Percentiles rank a stretch among this genome's conserved stretches.
phyloP scores from a whole-genome alignment of 2,797 vertebrate species.

The Squalus acanthias region DNA sequence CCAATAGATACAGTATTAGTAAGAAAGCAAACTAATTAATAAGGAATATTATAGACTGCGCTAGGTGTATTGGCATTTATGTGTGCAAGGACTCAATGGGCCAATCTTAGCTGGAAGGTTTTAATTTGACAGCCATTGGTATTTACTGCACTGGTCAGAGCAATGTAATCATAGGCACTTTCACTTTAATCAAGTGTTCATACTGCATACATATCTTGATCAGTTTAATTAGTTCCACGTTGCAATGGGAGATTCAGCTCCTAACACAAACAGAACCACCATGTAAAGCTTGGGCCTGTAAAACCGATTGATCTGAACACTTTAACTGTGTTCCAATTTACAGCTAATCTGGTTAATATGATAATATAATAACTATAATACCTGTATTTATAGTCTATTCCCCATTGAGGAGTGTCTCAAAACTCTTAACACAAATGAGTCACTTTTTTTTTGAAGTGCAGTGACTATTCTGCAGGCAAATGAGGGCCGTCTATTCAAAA shows the following conservation, averaged over 20 bases:
- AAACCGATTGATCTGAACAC: not conserved
- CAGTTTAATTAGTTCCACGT: not conserved
- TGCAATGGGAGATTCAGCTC: not conserved
- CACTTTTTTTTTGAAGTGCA: not conserved
- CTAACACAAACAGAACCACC: not conserved
- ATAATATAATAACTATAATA: not conserved
- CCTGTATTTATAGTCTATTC: not conserved
- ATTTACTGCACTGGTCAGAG: not conserved
- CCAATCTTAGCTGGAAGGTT: not conserved
- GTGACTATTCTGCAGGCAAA: constrained; percentile 3
- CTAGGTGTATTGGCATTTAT: not conserved
- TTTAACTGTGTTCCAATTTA: not conserved
- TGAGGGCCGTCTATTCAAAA: not conserved
- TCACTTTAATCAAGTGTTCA: not conserved
- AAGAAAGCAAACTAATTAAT: not conserved
- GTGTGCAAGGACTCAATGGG: not conserved
- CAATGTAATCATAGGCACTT: not conserved
- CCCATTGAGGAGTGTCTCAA: not conserved
- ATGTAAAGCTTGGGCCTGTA: not conserved
- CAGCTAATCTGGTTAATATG: not conserved
- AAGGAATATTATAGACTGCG: not conserved
- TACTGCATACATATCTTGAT: not conserved
- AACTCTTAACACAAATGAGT: not conserved
- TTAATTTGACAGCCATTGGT: not conserved
- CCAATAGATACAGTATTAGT: not conserved